Conservation (phyloP, 2,888 invertebrate genomes). For the Leucophora obtusa region DNA sequence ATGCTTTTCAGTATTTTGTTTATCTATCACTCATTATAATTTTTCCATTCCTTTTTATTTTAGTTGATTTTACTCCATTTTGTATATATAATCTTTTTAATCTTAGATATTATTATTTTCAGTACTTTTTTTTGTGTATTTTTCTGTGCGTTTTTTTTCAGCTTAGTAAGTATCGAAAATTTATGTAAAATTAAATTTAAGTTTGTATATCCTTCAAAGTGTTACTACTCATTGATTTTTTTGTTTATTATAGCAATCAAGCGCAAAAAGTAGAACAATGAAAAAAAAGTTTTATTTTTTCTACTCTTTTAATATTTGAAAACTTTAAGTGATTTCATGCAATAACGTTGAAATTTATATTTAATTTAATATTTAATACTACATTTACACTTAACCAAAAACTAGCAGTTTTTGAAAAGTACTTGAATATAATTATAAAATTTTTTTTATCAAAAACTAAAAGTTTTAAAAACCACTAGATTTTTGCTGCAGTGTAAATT, state of each 20-base stretch:
- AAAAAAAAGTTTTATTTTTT: background rate
- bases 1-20: background rate
- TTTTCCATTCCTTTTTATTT: background rate
- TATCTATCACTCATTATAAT: constrained; percentile 13
- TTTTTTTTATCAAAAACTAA: no score
- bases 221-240: constrained; percentile 3
- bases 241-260: constrained; percentile 27
- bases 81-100: constrained; percentile 15
- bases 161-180: constrained; percentile 2
- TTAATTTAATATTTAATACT: no score
- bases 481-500: no score
- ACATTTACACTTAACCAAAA: no score
- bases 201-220: constrained; percentile 12
- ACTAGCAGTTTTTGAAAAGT: no score
- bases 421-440: no score
- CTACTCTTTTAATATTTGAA: background rate
- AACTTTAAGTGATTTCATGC: no score
- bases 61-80: background rate
- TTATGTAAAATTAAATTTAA: constrained; percentile 34
- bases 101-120: constrained; percentile 25
- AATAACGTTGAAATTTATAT: no score
- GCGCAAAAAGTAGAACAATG: constrained; percentile 12
- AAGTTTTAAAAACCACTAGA: no score
- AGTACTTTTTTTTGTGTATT: background rate
- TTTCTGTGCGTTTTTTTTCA: background rate